phyloP scores from a whole-genome alignment of 2,888 invertebrate genomes.

The Unio pictorum region DNA sequence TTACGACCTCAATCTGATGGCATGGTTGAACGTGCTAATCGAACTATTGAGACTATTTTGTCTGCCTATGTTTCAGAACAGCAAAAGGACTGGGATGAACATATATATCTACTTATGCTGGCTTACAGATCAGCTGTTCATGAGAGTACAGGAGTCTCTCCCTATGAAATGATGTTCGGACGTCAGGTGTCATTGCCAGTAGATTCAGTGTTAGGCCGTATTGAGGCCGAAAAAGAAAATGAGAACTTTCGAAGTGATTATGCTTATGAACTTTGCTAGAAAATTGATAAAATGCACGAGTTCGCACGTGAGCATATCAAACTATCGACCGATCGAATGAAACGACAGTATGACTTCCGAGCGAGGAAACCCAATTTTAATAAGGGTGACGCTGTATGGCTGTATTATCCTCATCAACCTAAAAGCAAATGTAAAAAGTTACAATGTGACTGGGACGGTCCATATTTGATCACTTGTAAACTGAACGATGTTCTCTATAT shows the following conservation, averaged over 20 bases:
- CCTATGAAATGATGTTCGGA: slow-evolving; percentile 19
- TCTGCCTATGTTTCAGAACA: too few relatives aligned
- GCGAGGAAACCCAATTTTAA: slow-evolving; percentile 8
- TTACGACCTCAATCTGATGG: too few relatives aligned
- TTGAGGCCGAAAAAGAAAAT: neutral
- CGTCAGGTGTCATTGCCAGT: slow-evolving; percentile 17
- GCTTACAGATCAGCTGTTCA: slow-evolving; percentile 21
- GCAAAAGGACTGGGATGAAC: slow-evolving; percentile 19
- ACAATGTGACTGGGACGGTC: slow-evolving; percentile 21
- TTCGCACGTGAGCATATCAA: slow-evolving; percentile 38
- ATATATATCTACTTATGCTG: slow-evolving; percentile 20
- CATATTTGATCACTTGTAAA: slow-evolving; percentile 13
- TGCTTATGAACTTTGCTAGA: slow-evolving; percentile 31
- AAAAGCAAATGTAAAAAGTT: slow-evolving; percentile 10
- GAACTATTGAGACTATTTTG: too few relatives aligned
- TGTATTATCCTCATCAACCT: slow-evolving; percentile 16
- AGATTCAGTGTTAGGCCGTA: slow-evolving; percentile 14
- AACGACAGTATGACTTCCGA: slow-evolving; percentile 14
- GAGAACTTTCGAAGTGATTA: slow-evolving; percentile 17
- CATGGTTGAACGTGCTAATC: too few relatives aligned
- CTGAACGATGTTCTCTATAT: slow-evolving; percentile 7
- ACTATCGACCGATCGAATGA: slow-evolving; percentile 9
- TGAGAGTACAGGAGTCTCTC: slow-evolving; percentile 15
- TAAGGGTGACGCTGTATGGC: slow-evolving; percentile 15
- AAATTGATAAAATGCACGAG: slow-evolving; percentile 84